These are phyloP conservation scores for Hirtodrosophila alboralis DNA, from an alignment of 2,888 invertebrate species.

Conservation along the genomic window DNA sequence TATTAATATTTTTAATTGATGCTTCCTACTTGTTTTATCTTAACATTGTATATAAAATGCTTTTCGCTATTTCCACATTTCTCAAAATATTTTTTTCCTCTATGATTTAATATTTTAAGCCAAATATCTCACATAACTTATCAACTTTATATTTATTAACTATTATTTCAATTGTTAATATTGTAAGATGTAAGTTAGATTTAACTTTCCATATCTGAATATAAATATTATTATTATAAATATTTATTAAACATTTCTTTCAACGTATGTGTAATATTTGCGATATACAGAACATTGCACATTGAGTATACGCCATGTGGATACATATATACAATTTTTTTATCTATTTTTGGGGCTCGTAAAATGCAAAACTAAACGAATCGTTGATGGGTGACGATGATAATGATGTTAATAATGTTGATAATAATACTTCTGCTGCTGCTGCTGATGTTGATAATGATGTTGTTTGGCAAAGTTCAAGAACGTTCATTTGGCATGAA, in stretches of 20 bases:
- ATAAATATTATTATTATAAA: background rate
- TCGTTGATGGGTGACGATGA: conserved; percentile 18
- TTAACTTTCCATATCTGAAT: too few relatives aligned
- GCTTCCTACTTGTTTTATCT: too few relatives aligned
- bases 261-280: conserved; percentile 33
- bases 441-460: conserved; percentile 1
- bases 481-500: conserved; percentile 77
- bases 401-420: conserved; percentile 4
- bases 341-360: conserved; percentile 1
- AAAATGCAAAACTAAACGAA: conserved; percentile 29
- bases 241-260: too few relatives aligned
- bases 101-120: too few relatives aligned
- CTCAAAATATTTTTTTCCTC: too few relatives aligned
- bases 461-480: conserved; percentile 56
- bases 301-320: conserved; percentile 43
- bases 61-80: too few relatives aligned
- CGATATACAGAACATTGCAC: conserved; percentile 14
- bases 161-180: too few relatives aligned
- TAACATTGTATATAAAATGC: too few relatives aligned
- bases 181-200: too few relatives aligned
- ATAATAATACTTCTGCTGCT: conserved; percentile 5
- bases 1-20: too few relatives aligned
- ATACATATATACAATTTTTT: background rate
- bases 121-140: too few relatives aligned
- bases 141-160: too few relatives aligned